Evolutionary conservation across 1,140 invertebrate genomes (phyloP).

Genomic region (Acyrthosiphon pisum): DNA sequence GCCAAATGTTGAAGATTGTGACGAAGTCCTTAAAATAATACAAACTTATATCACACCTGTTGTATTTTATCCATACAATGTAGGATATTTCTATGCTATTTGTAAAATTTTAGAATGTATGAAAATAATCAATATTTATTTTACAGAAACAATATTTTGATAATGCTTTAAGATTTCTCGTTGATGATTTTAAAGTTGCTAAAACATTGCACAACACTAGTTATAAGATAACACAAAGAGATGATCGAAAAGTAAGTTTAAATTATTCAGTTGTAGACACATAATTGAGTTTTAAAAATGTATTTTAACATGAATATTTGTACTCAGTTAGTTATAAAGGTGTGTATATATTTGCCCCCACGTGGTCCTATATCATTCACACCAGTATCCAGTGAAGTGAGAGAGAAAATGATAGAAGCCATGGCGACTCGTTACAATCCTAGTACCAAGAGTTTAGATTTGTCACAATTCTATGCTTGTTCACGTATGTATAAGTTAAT

Average conservation of each 20-base stretch:
- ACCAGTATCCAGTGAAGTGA: slow-evolving; percentile 39
- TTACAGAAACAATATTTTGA: slow-evolving; percentile 44
- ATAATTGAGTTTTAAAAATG: neutral
- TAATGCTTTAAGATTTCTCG: slow-evolving; percentile 49
- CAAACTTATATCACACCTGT: slow-evolving; percentile 45
- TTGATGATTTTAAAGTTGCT: slow-evolving; percentile 45
- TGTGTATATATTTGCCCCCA: neutral
- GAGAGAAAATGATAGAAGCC: slow-evolving; percentile 34
- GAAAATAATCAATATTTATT: neutral
- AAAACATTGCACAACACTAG: slow-evolving; percentile 42
- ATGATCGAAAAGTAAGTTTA: slow-evolving; percentile 40
- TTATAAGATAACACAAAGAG: slow-evolving; percentile 47
- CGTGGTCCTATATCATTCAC: slow-evolving; percentile 11
- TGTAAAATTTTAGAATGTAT: neutral
- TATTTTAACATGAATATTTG: neutral
- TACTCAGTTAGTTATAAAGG: slow-evolving; percentile 44
- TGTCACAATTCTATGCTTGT: slow-evolving; percentile 34
- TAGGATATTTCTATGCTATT: neutral
- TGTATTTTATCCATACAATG: slow-evolving; percentile 35
- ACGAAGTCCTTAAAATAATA: slow-evolving; percentile 54
- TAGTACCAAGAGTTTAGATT: slow-evolving; percentile 42
- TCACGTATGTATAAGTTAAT: neutral
- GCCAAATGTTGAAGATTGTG: slow-evolving; percentile 45
- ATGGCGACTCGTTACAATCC: slow-evolving; percentile 43
- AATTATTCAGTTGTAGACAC: neutral